phyloP scores from a whole-genome alignment of 2,113 vertebrate genomes.

The Antechinus flavipes region DNA sequence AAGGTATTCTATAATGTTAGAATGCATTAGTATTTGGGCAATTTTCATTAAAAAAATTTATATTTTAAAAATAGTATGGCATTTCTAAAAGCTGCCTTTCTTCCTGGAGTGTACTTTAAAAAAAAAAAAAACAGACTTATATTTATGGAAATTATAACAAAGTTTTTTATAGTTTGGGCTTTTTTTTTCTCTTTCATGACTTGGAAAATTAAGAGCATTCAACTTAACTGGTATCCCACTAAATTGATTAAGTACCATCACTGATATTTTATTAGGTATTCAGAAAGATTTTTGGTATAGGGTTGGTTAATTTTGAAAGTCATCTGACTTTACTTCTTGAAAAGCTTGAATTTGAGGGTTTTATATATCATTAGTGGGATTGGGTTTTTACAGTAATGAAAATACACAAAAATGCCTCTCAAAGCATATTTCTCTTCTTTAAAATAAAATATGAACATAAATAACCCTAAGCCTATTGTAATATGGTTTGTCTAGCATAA shows the following conservation, averaged over 20 bases:
- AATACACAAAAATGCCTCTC: conserved; percentile 43
- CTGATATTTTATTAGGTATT: background rate
- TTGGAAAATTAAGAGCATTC: conserved; percentile 33
- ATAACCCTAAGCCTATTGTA: conserved; percentile 30
- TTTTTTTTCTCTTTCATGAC: background rate
- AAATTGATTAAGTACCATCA: conserved; percentile 45
- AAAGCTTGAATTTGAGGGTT: conserved; percentile 3
- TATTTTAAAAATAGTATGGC: background rate
- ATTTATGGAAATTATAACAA: conserved; percentile 8
- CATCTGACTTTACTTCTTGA: conserved; percentile 1
- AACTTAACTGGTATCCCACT: background rate
- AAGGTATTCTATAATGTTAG: conserved; percentile 13
- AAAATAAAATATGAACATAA: conserved; percentile 44
- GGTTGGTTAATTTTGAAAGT: conserved; percentile 9
- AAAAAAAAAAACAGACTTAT: background rate
- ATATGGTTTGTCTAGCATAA: conserved; percentile 26
- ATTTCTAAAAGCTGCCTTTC: conserved; percentile 31
- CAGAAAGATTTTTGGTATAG: conserved; percentile 21
- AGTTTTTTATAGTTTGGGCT: conserved; percentile 14
- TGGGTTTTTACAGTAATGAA: conserved; percentile 39
- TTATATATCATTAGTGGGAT: conserved; percentile 30
- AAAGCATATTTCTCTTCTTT: conserved; percentile 17
- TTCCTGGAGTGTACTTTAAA: conserved; percentile 6
- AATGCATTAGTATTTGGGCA: background rate
- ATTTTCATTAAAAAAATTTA: conserved; percentile 40